These are phyloP conservation scores for Alethe castanea DNA, from an alignment of 2,113 vertebrate genomes.

Conservation along the genomic window DNA sequence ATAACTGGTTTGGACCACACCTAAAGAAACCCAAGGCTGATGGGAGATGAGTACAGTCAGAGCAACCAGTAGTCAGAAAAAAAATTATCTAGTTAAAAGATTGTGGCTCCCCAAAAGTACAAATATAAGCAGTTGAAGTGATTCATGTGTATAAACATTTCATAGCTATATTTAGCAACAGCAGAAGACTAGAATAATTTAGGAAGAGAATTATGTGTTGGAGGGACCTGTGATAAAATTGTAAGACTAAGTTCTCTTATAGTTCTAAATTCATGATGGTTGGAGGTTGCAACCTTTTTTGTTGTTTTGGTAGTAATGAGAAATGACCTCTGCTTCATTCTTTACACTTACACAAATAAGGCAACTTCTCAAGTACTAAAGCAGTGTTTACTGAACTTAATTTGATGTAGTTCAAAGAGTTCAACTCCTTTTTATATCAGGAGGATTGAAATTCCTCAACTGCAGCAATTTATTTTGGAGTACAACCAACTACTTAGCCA, in stretches of 20 bases:
- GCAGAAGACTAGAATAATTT: background rate
- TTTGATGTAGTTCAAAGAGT: background rate
- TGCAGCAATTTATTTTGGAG: background rate
- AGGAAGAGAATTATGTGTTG: background rate
- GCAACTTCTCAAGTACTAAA: background rate
- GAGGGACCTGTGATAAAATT: background rate
- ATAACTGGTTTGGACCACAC: background rate
- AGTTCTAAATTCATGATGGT: background rate
- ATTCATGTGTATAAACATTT: background rate
- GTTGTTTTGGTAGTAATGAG: background rate
- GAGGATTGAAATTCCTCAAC: background rate
- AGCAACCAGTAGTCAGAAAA: background rate
- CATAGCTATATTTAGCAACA: background rate
- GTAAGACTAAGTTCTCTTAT: background rate
- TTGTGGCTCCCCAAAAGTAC: background rate
- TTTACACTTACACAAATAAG: background rate
- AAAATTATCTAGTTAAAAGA: background rate
- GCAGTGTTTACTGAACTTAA: background rate
- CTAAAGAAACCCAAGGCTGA: background rate
- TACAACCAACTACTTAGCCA: background rate
- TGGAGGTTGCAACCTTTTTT: background rate
- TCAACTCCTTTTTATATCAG: background rate
- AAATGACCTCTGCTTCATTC: background rate
- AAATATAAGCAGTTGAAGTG: background rate
- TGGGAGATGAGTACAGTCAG: background rate